Evolutionary conservation across 1,140 invertebrate species (phyloP).

Genomic region (Papilio glaucus): DNA sequence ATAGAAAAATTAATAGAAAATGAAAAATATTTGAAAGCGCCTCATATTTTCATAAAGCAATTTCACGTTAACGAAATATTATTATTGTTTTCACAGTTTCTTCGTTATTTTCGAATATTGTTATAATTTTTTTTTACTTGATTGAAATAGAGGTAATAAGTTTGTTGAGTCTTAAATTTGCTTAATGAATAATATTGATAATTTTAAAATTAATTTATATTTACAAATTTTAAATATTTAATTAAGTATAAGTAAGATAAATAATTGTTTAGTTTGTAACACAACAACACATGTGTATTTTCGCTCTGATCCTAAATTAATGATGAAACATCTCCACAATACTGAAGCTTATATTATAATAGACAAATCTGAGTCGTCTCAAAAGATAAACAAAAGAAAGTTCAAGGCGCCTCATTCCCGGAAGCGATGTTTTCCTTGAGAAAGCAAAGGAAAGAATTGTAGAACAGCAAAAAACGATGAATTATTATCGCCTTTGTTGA

Average conservation of each 20-base stretch:
- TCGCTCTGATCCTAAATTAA: too few species aligned
- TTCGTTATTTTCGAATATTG: not conserved
- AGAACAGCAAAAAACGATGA: constrained; percentile 9
- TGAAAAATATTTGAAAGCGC: constrained; percentile 10
- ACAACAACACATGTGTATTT: too few species aligned
- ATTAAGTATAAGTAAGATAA: too few species aligned
- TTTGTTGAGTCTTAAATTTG: too few species aligned
- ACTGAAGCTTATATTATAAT: not conserved
- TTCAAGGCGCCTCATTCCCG: constrained; percentile 4
- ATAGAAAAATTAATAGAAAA: too few species aligned
- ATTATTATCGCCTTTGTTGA: not conserved
- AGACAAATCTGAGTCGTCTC: constrained; percentile 1
- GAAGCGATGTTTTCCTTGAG: constrained; percentile 5
- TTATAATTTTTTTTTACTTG: not conserved
- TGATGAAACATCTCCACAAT: not conserved
- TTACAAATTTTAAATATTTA: too few species aligned
- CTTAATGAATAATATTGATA: too few species aligned
- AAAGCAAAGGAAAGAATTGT: constrained; percentile 8
- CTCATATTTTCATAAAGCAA: not conserved
- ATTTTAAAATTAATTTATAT: too few species aligned
- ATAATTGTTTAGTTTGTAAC: too few species aligned
- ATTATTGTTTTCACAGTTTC: not conserved
- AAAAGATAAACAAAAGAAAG: not conserved
- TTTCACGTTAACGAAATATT: not conserved
- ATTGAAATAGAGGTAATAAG: too few species aligned